Percentiles rank a stretch among this genome's conserved stretches.
phyloP scores from a whole-genome alignment of 1,140 invertebrate genomes.

The Megathymus violae region DNA sequence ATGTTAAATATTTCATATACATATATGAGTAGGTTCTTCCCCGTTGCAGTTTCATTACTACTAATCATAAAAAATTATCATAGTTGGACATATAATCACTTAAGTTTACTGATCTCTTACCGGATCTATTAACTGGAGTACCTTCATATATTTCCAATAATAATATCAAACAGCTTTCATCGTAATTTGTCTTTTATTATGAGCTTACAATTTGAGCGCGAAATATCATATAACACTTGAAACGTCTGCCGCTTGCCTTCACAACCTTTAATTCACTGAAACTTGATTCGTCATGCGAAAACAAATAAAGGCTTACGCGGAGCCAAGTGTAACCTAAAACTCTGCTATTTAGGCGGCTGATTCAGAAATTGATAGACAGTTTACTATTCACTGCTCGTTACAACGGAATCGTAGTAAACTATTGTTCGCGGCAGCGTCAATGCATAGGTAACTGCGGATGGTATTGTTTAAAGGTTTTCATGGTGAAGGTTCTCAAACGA shows the following conservation, averaged over 20 bases:
- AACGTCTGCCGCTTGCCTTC: not conserved
- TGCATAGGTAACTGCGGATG: not conserved
- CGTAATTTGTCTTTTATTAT: too few relatives aligned
- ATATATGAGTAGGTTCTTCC: too few relatives aligned
- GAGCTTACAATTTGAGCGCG: not conserved
- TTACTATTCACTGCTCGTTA: constrained; percentile 11
- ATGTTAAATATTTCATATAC: too few relatives aligned
- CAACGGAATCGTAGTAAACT: not conserved
- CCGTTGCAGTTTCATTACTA: too few relatives aligned
- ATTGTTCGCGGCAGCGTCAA: not conserved
- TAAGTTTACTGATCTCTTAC: too few relatives aligned
- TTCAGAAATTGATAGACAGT: not conserved
- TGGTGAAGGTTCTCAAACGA: not conserved
- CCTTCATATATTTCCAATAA: too few relatives aligned
- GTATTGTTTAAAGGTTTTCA: not conserved
- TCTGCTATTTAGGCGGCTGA: not conserved
- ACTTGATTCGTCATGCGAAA: constrained; percentile 14
- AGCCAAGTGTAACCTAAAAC: constrained; percentile 4
- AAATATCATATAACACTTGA: constrained; percentile 13
- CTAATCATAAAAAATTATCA: too few relatives aligned
- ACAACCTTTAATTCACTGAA: constrained; percentile 27
- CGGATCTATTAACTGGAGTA: too few relatives aligned
- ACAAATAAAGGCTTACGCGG: constrained; percentile 21
- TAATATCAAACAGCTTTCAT: too few relatives aligned
- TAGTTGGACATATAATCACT: too few relatives aligned